A percentile compares a stretch with the other conserved stretches of the same genome.
Evolutionary conservation across 2,888 invertebrate genomes (phyloP).

Genomic region (Mamestra brassicae): DNA sequence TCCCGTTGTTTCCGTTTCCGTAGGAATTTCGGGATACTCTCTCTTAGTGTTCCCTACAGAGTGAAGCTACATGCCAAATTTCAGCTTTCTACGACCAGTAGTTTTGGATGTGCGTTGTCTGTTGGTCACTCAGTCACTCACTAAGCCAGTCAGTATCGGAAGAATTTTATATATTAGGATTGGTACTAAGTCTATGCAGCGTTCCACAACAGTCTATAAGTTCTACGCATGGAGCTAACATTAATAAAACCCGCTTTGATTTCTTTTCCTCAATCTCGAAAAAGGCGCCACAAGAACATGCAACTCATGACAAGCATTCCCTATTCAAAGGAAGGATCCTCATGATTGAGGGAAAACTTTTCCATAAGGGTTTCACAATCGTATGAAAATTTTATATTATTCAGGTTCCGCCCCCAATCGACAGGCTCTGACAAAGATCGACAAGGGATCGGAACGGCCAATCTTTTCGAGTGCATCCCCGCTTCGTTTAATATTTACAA

Average conservation of each 20-base stretch:
- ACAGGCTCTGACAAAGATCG: conserved; percentile 56
- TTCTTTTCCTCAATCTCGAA: background rate
- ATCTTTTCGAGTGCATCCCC: conserved; percentile 53
- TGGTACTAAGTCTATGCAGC: too few species aligned
- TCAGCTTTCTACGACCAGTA: too few species aligned
- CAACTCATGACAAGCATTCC: conserved; percentile 22
- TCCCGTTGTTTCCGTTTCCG: too few species aligned
- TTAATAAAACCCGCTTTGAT: conserved; percentile 11
- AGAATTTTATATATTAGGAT: too few species aligned
- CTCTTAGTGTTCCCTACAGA: too few species aligned
- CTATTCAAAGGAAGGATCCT: conserved; percentile 36
- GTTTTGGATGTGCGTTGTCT: too few species aligned
- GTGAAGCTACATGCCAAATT: too few species aligned
- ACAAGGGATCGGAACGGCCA: conserved; percentile 54
- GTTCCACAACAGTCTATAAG: background rate
- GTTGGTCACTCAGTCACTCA: too few species aligned
- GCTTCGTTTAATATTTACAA: conserved; percentile 56
- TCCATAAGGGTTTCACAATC: conserved; percentile 46
- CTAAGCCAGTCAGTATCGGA: too few species aligned
- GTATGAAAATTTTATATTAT: conserved; percentile 51
- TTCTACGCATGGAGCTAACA: background rate
- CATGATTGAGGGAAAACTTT: conserved; percentile 45
- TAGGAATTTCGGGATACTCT: too few species aligned
- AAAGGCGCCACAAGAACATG: conserved; percentile 29
- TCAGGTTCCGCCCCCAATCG: conserved; percentile 30